Evolutionary conservation across 2,888 invertebrate genomes (phyloP).

Genomic region (Drosophila emarginata): DNA sequence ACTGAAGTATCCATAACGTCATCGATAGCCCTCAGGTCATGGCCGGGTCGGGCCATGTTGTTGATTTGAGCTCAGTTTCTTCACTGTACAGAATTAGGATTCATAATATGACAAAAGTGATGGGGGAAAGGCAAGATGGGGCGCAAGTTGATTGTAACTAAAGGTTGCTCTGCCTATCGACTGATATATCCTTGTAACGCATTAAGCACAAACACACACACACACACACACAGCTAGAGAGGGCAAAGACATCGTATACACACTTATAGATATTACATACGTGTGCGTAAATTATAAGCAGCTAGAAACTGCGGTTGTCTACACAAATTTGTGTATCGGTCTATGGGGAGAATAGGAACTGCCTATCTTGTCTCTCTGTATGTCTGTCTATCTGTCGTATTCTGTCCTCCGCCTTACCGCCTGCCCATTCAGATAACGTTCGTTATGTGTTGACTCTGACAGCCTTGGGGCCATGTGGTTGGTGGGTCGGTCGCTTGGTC

Average conservation of each 20-base stretch:
- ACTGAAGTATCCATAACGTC: constrained; percentile 74
- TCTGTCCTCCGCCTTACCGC: constrained; percentile 25
- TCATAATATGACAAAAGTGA: constrained; percentile 71
- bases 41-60: constrained; percentile 19
- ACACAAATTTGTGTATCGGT: constrained; percentile 59
- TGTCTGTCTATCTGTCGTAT: constrained; percentile 10
- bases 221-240: background rate
- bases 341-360: constrained; percentile 45
- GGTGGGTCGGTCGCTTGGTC: background rate
- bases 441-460: constrained; percentile 67
- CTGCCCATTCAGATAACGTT: constrained; percentile 55
- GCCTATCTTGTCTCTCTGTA: background rate
- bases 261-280: constrained; percentile 21
- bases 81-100: constrained; percentile 61
- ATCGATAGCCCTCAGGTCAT: constrained; percentile 64
- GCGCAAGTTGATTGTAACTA: constrained; percentile 60
- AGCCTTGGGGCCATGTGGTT: constrained; percentile 63
- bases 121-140: background rate
- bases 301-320: constrained; percentile 62
- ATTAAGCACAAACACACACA: constrained; percentile 37
- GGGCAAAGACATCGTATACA: background rate
- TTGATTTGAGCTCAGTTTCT: background rate
- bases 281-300: constrained; percentile 68
- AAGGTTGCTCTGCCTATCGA: constrained; percentile 45
- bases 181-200: constrained; percentile 60